Conservation (phyloP, 2,113 vertebrate genomes). For the Acanthochromis polyacanthus region DNA sequence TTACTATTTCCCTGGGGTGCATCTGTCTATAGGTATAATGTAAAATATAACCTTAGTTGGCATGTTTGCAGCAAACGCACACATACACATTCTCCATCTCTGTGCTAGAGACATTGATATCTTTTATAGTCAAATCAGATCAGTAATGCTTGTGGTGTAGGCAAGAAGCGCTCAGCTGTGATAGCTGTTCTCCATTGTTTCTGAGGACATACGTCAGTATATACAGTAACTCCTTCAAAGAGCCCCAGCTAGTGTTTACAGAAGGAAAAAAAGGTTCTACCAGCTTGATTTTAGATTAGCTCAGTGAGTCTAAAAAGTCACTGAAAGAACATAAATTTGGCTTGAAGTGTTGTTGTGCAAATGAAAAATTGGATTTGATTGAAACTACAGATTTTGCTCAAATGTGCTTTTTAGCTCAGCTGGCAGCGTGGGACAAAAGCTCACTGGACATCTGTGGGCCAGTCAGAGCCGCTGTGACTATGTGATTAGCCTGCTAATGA, state of each 20-base stretch:
- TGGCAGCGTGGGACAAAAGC: constrained; percentile 54
- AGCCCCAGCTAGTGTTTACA: constrained; percentile 1
- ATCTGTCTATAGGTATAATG: constrained; percentile 30
- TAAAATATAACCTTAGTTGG: constrained; percentile 27
- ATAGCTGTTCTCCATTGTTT: constrained; percentile 32
- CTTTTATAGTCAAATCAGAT: constrained; percentile 40
- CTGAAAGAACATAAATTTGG: constrained; percentile 12
- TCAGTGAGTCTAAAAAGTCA: constrained; percentile 6
- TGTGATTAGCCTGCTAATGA: constrained; percentile 70
- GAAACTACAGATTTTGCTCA: constrained; percentile 41
- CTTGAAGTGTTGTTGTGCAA: constrained; percentile 22
- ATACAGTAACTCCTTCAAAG: constrained; percentile 20
- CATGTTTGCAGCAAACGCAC: constrained; percentile 8
- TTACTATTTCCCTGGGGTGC: constrained; percentile 26
- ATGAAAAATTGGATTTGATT: constrained; percentile 39
- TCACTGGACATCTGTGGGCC: constrained; percentile 59
- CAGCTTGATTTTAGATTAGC: constrained; percentile 49
- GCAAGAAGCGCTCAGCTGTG: constrained; percentile 57
- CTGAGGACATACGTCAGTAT: constrained; percentile 10
- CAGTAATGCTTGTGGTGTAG: constrained; percentile 17
- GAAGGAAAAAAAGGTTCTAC: background rate
- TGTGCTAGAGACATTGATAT: constrained; percentile 7
- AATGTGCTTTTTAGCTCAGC: constrained; percentile 46
- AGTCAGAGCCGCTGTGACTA: constrained; percentile 34
- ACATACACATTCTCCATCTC: too few species aligned